Evolutionary conservation across 2,797 vertebrate species (phyloP).

Genomic region (Pangasius macronema): DNA sequence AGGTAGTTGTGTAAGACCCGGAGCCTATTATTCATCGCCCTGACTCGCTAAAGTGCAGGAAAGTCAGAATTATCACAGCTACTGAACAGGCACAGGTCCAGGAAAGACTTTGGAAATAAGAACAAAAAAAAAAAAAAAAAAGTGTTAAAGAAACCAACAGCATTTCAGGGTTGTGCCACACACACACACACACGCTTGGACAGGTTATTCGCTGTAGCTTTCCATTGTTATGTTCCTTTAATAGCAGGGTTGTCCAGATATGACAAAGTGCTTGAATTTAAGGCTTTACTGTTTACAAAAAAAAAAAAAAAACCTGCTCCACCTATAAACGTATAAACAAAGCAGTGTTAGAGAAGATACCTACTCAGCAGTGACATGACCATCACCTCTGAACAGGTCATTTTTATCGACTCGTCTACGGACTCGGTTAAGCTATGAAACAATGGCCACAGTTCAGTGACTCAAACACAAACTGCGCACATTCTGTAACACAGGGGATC

Average conservation of each 20-base stretch:
- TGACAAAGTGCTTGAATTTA: constrained; percentile 8
- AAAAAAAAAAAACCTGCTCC: neutral
- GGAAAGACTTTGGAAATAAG: constrained; percentile 1
- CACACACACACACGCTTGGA: neutral
- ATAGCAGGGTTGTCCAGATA: neutral
- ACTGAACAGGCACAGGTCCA: constrained; percentile 42
- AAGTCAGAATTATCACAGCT: constrained; percentile 38
- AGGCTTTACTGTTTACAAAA: neutral
- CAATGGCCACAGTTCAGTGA: no score
- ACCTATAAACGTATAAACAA: neutral
- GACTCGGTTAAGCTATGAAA: no score
- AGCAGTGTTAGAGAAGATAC: no score
- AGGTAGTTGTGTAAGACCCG: constrained; percentile 27
- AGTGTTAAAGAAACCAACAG: constrained; percentile 1
- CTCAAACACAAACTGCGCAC: neutral
- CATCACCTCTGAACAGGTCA: neutral
- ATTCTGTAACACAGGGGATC: neutral
- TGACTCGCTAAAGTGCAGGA: neutral
- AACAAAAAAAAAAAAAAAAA: neutral
- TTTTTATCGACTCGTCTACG: no score
- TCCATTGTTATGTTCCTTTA: neutral
- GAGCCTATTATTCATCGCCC: constrained; percentile 37
- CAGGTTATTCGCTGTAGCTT: neutral
- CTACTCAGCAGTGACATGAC: neutral
- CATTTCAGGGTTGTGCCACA: neutral